These are phyloP conservation scores for Atopsyche davidsoni DNA, from an alignment of 1,140 invertebrate genomes.

Conservation along the genomic window DNA sequence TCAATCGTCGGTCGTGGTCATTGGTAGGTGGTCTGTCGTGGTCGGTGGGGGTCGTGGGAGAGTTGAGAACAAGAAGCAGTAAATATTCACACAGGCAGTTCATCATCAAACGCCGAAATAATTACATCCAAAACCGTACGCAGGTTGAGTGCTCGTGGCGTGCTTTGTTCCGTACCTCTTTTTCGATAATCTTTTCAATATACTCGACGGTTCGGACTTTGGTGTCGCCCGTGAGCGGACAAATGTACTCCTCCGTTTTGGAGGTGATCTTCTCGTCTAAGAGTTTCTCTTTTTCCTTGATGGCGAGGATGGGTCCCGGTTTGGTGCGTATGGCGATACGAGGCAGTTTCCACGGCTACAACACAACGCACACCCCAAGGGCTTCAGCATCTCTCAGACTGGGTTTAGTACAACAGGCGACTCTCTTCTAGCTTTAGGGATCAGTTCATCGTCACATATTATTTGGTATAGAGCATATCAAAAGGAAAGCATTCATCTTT, in stretches of 20 bases:
- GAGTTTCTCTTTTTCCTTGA: constrained; percentile 82
- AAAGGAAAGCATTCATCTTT: no score
- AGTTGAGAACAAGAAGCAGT: no score
- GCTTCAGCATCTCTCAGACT: no score
- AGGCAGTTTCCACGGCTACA: constrained; percentile 50
- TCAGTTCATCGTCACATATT: no score
- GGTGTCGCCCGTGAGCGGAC: constrained; percentile 75
- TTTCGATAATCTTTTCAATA: constrained; percentile 91
- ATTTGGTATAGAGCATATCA: no score
- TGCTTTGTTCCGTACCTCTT: constrained; percentile 66
- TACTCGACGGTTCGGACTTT: constrained; percentile 85
- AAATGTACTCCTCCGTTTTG: constrained; percentile 81
- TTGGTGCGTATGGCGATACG: constrained; percentile 78
- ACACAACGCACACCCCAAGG: constrained; percentile 19
- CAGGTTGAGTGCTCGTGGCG: constrained; percentile 24
- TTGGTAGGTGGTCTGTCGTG: no score
- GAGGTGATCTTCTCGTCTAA: constrained; percentile 81
- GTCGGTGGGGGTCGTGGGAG: no score
- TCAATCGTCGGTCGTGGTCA: no score
- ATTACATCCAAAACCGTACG: constrained; percentile 40
- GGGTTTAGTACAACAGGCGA: no score
- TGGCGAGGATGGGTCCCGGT: constrained; percentile 70
- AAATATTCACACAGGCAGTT: constrained; percentile 13
- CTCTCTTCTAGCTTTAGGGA: no score
- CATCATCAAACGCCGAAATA: constrained; percentile 28